Conservation (phyloP, 2,888 invertebrate species). For the Cephalotes varians region DNA sequence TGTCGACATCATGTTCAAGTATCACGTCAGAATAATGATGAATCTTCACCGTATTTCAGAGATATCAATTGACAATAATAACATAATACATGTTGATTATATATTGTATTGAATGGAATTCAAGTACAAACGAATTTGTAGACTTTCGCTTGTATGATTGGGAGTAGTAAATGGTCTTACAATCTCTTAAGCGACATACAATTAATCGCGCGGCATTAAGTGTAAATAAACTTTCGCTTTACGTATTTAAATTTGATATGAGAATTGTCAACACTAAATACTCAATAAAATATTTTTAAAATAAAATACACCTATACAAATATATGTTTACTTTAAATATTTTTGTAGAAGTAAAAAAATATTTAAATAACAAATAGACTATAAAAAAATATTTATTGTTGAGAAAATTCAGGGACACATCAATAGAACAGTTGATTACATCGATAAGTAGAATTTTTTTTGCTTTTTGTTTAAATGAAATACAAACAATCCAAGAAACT, state of each 20-base stretch:
- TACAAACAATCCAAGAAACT: slow-evolving; percentile 66
- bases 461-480: slow-evolving; percentile 63
- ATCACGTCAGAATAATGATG: slow-evolving; percentile 8
- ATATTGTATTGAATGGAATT: slow-evolving; percentile 76
- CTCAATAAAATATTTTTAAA: no score
- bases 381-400: neutral
- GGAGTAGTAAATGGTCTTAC: slow-evolving; percentile 85
- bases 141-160: slow-evolving; percentile 77
- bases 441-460: neutral
- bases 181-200: slow-evolving; percentile 76
- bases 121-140: slow-evolving; percentile 85
- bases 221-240: slow-evolving; percentile 79
- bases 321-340: neutral
- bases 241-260: no score
- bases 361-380: no score
- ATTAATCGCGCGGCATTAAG: slow-evolving; percentile 81
- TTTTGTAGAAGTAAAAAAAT: neutral
- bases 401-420: neutral
- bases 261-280: no score
- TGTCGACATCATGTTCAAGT: neutral
- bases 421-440: neutral
- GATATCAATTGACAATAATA: neutral
- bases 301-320: neutral
- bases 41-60: neutral
- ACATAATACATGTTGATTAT: neutral